Evolutionary conservation across 2,797 vertebrate species (phyloP).

Genomic region (Pogoniulus pusillus): DNA sequence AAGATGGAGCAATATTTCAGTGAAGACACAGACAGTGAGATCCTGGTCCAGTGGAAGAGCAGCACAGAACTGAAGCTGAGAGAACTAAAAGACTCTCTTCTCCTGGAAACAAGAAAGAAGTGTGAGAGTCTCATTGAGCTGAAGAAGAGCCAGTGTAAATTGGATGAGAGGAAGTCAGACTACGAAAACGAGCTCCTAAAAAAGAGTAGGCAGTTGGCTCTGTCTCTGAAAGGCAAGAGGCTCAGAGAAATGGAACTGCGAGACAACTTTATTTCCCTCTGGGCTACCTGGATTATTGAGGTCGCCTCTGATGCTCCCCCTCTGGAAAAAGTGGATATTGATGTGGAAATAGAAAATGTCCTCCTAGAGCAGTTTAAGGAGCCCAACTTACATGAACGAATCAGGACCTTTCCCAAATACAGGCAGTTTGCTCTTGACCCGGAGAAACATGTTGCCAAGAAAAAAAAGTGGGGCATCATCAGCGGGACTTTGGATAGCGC

Average conservation of each 20-base stretch:
- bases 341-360: slow-evolving; percentile 30
- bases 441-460: neutral
- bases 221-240: neutral
- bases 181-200: slow-evolving; percentile 51
- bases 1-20: slow-evolving; percentile 63
- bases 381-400: rapidly evolving
- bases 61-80: slow-evolving; percentile 45
- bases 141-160: slow-evolving; percentile 4
- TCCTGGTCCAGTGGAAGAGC: slow-evolving; percentile 68
- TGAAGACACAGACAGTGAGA: slow-evolving; percentile 63
- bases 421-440: neutral
- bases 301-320: neutral
- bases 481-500: rapidly evolving
- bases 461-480: rapidly evolving
- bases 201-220: slow-evolving; percentile 27
- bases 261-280: neutral
- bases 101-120: slow-evolving; percentile 29
- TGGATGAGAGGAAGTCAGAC: slow-evolving; percentile 18
- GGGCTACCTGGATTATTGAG: rapidly evolving
- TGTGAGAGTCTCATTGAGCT: neutral
- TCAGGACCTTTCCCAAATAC: rapidly evolving
- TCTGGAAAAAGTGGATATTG: rapidly evolving
- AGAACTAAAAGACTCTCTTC: slow-evolving; percentile 34
- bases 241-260: neutral
- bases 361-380: slow-evolving; percentile 33